Evolutionary conservation across 2,797 vertebrate species (phyloP).

Genomic region (Paramormyrops hopkinsi): DNA sequence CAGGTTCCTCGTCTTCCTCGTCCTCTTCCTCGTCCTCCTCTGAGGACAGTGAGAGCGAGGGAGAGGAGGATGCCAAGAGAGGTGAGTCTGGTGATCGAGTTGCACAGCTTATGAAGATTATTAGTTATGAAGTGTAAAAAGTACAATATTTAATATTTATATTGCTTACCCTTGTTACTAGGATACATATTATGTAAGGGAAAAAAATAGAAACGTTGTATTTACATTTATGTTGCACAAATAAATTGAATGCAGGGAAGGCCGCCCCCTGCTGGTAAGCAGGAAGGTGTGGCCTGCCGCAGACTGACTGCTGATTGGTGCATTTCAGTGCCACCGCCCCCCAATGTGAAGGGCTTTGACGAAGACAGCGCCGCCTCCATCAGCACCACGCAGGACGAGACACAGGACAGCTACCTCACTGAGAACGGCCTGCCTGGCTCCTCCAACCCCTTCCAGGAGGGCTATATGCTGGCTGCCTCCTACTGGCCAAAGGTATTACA

Average conservation of each 20-base stretch:
- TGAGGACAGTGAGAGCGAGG: slow-evolving; percentile 84
- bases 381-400: slow-evolving; percentile 85
- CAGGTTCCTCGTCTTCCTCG: slow-evolving; percentile 83
- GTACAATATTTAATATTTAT: neutral
- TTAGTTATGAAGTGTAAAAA: neutral
- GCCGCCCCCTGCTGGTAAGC: neutral
- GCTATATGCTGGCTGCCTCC: slow-evolving; percentile 88
- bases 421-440: slow-evolving; percentile 80
- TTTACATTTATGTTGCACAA: neutral
- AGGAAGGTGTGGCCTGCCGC: neutral
- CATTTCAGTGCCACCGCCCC: slow-evolving; percentile 62
- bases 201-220: neutral
- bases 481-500: slow-evolving; percentile 93
- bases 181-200: neutral
- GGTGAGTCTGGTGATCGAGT: slow-evolving; percentile 54
- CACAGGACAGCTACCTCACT: slow-evolving; percentile 79
- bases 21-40: slow-evolving; percentile 81
- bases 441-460: slow-evolving; percentile 75
- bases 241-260: neutral
- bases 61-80: slow-evolving; percentile 80
- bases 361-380: slow-evolving; percentile 93
- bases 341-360: slow-evolving; percentile 83
- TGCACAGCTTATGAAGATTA: neutral
- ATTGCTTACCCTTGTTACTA: neutral
- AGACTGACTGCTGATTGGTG: slow-evolving; percentile 16